Evolutionary conservation across 2,113 vertebrate species (phyloP), one percentile per base, ranked within the genome.

Genomic region (Nothoprocta pentlandii): DNA sequence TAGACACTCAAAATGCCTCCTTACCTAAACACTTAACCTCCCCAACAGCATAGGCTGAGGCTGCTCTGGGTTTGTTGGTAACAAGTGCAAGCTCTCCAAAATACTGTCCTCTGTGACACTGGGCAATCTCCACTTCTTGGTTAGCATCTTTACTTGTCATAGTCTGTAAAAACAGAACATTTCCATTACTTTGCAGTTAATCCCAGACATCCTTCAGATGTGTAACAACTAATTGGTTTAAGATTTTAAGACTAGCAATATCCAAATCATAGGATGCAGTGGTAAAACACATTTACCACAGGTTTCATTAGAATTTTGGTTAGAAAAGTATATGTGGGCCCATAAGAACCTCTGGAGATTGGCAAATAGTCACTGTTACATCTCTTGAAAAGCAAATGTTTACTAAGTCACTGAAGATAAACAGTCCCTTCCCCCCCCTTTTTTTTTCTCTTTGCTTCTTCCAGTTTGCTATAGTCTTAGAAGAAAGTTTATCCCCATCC

Each of bases 81-180:
- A 99, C 99, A 68, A 99, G 97, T 84, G 99, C 99, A 96, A 99
- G 98, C 95, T 99, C 99, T 96, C 99, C 99, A 77, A 99, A 99
- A 98, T 99, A 99, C 58, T 99, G 99, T 85, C 99, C 99, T 97
- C 98, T 98, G 96, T 96, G 98, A 97, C 99, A 99, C 91, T 99
- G 98, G 15, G 99, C 97, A 92, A 99, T 98, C 98, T 99, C 99
- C 88, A 99, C 99, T 96, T 99, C 99, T 59, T 98, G 98, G 92
- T 98, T 99, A 83, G 97, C 98, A 95, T 99, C 98, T 90, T 99
- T 98, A 97, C 96, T 98, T 0, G 98, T 97, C 98, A 99, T 98
- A 51, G 99, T 99, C 99, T 99, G 97, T 44, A 87, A 47, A 87
- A 87, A 94, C n/a, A 86, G 67, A 16, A 61, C 26, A 87, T 67